phyloP scores from a whole-genome alignment of 1,140 invertebrate species.

The Brachionus plicatilis region DNA sequence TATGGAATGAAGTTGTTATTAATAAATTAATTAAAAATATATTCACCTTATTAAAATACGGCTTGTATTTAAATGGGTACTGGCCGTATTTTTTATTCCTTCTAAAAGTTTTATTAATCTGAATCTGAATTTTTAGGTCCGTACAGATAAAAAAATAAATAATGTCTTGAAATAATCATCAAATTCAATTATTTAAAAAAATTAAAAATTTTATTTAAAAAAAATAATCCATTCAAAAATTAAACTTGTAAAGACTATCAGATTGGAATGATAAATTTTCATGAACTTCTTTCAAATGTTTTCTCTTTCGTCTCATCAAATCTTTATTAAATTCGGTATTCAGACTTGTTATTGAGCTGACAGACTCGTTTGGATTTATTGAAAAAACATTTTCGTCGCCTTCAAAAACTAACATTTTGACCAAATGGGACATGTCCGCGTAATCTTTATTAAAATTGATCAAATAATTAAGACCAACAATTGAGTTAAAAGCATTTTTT shows the following conservation, averaged over 20 bases:
- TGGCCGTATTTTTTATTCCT: too few relatives aligned
- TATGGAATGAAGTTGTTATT: too few relatives aligned
- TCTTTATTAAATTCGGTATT: not conserved
- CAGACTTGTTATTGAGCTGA: not conserved
- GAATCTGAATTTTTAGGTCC: too few relatives aligned
- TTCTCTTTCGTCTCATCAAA: not conserved
- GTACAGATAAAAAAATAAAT: too few relatives aligned
- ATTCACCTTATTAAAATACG: too few relatives aligned
- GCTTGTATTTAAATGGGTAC: too few relatives aligned
- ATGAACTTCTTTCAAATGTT: not conserved
- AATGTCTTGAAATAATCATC: too few relatives aligned
- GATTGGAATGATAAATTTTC: not conserved
- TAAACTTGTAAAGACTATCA: not conserved
- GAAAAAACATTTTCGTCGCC: not conserved
- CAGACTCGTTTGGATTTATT: not conserved
- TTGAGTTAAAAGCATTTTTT: not conserved
- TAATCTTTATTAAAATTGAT: conserved; percentile 3
- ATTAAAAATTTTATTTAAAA: not conserved
- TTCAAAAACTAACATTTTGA: not conserved
- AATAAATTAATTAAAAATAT: too few relatives aligned
- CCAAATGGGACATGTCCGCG: not conserved
- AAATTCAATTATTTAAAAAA: not conserved
- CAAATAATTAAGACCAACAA: not conserved
- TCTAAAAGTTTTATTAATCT: too few relatives aligned
- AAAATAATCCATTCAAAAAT: not conserved